These are phyloP conservation scores for Palaemon carinicauda DNA, from an alignment of 1,140 invertebrate species.

Conservation along the genomic window DNA sequence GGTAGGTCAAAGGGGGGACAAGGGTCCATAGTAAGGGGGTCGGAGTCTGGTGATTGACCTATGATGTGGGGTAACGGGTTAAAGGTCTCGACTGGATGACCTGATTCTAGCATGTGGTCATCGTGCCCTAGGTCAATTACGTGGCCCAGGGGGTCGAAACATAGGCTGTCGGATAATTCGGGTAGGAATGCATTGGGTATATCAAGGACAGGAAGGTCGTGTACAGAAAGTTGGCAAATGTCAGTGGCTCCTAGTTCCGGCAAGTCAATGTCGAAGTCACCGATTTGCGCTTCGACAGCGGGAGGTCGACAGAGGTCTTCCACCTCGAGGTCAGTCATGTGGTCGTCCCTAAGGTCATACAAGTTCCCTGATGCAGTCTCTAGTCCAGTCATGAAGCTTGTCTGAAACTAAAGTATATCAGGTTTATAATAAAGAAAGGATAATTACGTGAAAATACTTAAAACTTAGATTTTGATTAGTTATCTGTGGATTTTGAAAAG, in stretches of 20 bases:
- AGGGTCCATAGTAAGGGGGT: not conserved
- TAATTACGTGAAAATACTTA: too few relatives aligned
- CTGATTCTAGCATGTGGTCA: not conserved
- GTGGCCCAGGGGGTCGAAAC: not conserved
- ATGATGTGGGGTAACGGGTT: not conserved
- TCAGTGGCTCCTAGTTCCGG: not conserved
- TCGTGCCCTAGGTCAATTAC: not conserved
- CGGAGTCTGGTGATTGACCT: not conserved
- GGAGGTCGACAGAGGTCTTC: not conserved
- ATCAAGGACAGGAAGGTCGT: too few relatives aligned
- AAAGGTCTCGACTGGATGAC: conserved; percentile 3
- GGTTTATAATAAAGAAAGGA: too few relatives aligned
- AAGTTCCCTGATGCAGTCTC: not conserved
- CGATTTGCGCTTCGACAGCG: not conserved
- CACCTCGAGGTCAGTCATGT: not conserved
- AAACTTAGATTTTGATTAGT: too few relatives aligned
- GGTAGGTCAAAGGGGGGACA: not conserved
- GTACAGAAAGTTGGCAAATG: too few relatives aligned
- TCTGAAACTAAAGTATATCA: conserved; percentile 18
- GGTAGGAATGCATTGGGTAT: too few relatives aligned
- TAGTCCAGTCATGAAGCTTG: conserved; percentile 18
- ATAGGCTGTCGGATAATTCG: too few relatives aligned
- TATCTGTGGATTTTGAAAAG: too few relatives aligned
- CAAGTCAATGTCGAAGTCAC: not conserved
- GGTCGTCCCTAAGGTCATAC: conserved; percentile 40